These are phyloP conservation scores for Melanchra persicariae DNA, from an alignment of 2,888 invertebrate species.

Conservation along the genomic window DNA sequence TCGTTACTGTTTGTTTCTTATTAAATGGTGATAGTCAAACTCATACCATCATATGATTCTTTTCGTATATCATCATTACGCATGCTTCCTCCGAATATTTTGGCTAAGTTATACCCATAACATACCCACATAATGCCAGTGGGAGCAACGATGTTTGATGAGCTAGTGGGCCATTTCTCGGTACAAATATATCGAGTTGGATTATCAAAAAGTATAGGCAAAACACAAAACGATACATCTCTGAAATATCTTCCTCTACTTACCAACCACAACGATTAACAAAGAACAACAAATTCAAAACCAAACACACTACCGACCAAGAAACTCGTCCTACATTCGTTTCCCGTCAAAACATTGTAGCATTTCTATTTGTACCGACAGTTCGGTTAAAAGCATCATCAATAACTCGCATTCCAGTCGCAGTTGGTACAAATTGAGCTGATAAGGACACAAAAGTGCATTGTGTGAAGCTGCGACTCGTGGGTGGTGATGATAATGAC, in stretches of 20 bases:
- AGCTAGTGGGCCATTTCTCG: not conserved
- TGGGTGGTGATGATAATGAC: constrained; percentile 57
- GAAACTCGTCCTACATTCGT: constrained; percentile 16
- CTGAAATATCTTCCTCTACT: not conserved
- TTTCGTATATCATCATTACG: not conserved
- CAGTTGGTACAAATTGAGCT: constrained; percentile 54
- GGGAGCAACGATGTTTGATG: too few species aligned
- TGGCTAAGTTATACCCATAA: not conserved
- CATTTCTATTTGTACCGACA: constrained; percentile 49
- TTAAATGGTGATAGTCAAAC: not conserved
- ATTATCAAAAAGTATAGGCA: not conserved
- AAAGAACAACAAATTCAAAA: constrained; percentile 37
- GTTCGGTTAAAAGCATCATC: constrained; percentile 66
- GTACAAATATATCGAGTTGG: not conserved
- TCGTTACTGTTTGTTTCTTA: not conserved
- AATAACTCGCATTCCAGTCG: constrained; percentile 54
- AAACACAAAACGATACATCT: not conserved
- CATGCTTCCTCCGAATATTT: not conserved
- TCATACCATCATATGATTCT: not conserved
- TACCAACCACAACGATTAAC: constrained; percentile 2
- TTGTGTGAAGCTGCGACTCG: constrained; percentile 49
- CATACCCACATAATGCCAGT: too few species aligned
- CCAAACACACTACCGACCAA: constrained; percentile 33
- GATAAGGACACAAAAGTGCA: constrained; percentile 48
- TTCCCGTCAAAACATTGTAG: constrained; percentile 40